Evolutionary conservation across 2,888 invertebrate species (phyloP).

Genomic region (Thereva nobilitata): DNA sequence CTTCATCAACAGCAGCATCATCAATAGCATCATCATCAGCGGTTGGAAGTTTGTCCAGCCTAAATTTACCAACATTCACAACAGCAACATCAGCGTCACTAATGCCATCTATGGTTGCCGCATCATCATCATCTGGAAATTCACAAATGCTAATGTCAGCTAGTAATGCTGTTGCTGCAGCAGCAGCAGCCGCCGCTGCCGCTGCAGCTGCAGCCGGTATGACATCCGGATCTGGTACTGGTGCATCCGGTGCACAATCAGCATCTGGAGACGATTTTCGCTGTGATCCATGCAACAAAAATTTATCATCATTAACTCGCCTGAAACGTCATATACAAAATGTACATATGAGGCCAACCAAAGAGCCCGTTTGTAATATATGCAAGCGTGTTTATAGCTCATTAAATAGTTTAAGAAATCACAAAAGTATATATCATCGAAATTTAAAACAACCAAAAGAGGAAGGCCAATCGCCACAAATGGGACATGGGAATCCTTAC

Average conservation of each 20-base stretch:
- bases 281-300: conserved; percentile 91
- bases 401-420: conserved; percentile 86
- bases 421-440: conserved; percentile 91
- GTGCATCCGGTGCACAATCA: conserved; percentile 48
- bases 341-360: conserved; percentile 87
- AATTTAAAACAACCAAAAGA: conserved; percentile 71
- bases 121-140: conserved; percentile 30
- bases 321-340: conserved; percentile 91
- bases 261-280: conserved; percentile 77
- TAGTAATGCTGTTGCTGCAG: conserved; percentile 51
- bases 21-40: conserved; percentile 50
- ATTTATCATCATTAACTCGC: conserved; percentile 81
- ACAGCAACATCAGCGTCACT: conserved; percentile 35
- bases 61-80: conserved; percentile 39
- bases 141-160: conserved; percentile 38
- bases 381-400: conserved; percentile 92
- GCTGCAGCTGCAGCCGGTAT: conserved; percentile 32
- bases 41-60: conserved; percentile 53
- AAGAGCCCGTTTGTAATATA: conserved; percentile 89
- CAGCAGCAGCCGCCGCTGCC: conserved; percentile 47
- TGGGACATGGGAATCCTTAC: conserved; percentile 47
- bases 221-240: conserved; percentile 36
- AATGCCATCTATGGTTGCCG: conserved; percentile 34
- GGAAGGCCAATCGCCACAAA: conserved; percentile 45
- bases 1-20: conserved; percentile 47